These are phyloP conservation scores for Paramormyrops hopkinsi DNA, from an alignment of 2,797 vertebrate genomes.

Conservation along the genomic window DNA sequence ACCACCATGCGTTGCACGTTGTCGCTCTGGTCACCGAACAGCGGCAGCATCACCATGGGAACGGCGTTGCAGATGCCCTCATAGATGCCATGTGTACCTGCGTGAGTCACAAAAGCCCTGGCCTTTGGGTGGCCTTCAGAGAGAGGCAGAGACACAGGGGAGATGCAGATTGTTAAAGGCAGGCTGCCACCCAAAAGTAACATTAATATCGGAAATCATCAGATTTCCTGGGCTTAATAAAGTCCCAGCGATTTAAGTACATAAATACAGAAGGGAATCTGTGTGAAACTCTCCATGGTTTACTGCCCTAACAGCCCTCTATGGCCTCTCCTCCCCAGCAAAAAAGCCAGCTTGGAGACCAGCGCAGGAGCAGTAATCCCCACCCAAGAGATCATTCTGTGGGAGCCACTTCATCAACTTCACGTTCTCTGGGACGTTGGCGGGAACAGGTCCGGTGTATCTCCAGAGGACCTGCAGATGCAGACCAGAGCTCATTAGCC, in stretches of 20 bases:
- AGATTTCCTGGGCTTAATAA: neutral
- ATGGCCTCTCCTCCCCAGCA: neutral
- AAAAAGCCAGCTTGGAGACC: neutral
- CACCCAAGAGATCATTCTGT: conserved; percentile 89
- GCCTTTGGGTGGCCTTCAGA: conserved; percentile 68
- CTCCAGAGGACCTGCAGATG: conserved; percentile 79
- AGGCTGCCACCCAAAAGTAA: neutral
- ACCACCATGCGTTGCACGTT: conserved; percentile 69
- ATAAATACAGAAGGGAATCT: neutral
- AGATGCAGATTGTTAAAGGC: neutral
- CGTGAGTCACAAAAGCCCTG: conserved; percentile 84
- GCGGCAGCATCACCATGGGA: conserved; percentile 83
- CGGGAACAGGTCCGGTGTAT: conserved; percentile 63
- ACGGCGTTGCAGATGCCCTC: conserved; percentile 84
- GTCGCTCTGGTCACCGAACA: conserved; percentile 78
- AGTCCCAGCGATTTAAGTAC: neutral
- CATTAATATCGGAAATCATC: neutral
- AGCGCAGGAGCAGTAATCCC: conserved; percentile 15
- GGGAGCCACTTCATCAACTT: conserved; percentile 87
- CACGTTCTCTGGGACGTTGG: conserved; percentile 70
- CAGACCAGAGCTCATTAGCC: neutral
- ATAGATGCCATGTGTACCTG: conserved; percentile 80
- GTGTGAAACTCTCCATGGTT: neutral
- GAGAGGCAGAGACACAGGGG: neutral
- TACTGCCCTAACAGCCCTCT: neutral